Percentiles rank a stretch among this genome's conserved stretches.
These are phyloP conservation scores for Micromussa lordhowensis DNA, from an alignment of 92 coral and sea anemone species.

Conservation along the genomic window DNA sequence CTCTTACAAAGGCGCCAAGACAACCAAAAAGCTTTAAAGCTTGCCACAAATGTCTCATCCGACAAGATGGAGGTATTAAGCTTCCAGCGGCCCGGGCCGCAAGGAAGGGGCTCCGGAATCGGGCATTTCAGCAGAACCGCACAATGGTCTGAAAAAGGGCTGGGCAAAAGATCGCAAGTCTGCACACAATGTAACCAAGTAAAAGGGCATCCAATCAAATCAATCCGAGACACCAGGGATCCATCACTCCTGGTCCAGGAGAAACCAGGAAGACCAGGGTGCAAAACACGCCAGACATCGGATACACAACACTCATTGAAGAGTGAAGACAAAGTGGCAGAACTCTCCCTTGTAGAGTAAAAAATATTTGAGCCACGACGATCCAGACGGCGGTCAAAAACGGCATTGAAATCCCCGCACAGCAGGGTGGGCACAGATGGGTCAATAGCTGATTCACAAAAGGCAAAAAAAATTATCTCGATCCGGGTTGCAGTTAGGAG, in stretches of 20 bases:
- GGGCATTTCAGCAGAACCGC: background rate
- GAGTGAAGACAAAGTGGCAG: background rate
- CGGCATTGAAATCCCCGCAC: constrained; percentile 16
- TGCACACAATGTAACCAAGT: background rate
- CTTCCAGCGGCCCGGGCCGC: constrained; percentile 7
- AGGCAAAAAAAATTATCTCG: background rate
- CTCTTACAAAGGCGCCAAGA: background rate
- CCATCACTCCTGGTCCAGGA: constrained; percentile 19
- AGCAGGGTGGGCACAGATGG: background rate
- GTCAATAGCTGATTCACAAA: background rate
- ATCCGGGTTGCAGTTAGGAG: constrained; percentile 13
- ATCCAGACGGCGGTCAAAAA: background rate
- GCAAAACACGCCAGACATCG: background rate
- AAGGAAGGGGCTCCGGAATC: background rate
- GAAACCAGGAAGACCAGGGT: background rate
- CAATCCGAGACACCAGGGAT: background rate
- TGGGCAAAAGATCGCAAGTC: background rate
- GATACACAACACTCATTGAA: background rate
- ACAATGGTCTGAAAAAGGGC: constrained; percentile 38
- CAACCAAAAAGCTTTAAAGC: background rate
- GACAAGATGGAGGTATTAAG: background rate
- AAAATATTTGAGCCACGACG: background rate
- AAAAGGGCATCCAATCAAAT: constrained; percentile 22
- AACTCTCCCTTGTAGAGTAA: background rate
- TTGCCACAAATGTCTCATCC: background rate